Percentiles rank a stretch among this genome's conserved stretches.
phyloP scores from a whole-genome alignment of 2,113 vertebrate genomes.

The Carollia perspicillata region DNA sequence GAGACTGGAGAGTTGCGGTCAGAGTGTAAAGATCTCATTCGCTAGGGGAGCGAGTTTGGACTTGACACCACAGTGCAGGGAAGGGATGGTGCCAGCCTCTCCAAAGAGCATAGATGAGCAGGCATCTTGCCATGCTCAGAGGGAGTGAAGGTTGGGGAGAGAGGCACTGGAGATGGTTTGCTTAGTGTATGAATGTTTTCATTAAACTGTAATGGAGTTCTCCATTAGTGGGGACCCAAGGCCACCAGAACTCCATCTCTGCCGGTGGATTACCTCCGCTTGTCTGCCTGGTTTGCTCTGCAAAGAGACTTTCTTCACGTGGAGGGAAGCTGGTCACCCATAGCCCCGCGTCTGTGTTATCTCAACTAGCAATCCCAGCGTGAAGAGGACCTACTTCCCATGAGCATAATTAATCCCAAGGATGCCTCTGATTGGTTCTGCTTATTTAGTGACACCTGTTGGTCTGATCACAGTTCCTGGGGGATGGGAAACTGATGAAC shows the following conservation, averaged over 20 bases:
- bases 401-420: background rate
- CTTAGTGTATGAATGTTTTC: background rate
- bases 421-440: background rate
- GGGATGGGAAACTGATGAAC: background rate
- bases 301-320: background rate
- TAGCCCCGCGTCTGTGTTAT: background rate
- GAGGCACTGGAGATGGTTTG: background rate
- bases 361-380: background rate
- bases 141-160: background rate
- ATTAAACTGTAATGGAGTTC: background rate
- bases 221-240: background rate
- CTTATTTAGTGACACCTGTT: background rate
- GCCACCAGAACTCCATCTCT: background rate
- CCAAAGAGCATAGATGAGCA: background rate
- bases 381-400: background rate
- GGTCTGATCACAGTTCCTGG: background rate
- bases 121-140: background rate
- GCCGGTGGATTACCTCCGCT: background rate
- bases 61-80: background rate
- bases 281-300: background rate
- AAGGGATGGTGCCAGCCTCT: background rate
- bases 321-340: background rate
- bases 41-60: background rate
- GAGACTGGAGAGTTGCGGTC: background rate
- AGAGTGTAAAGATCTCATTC: background rate